Base-by-base conservation (phyloP, 2,888 invertebrate genomes). In the Scaptomyza polygonia region DNA sequence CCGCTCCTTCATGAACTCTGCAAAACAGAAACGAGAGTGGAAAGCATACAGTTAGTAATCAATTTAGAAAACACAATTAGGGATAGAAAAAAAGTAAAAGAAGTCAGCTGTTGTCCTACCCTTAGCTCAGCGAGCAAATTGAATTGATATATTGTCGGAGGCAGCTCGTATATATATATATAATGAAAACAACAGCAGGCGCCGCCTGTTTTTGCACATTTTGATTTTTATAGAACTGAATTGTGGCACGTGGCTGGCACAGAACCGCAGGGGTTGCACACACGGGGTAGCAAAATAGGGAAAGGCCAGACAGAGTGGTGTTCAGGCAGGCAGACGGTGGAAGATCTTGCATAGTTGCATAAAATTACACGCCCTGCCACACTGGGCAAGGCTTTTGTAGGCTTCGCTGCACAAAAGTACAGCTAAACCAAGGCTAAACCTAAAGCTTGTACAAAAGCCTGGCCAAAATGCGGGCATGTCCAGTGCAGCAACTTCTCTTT, bases 1-100 rank as follows among this genome's bases (percentile, higher is more conserved):
- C 71, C 92, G 91, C 79, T 92, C 91, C 79, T 92, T 92, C 91
- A 92, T 91, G 77, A 91, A 92, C 77, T 92, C 92, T 92, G 86
- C 32, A 91, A 89, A 61, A 55, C n/a, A n/a, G n/a, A n/a, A n/a
- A n/a, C n/a, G 42, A 56, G 29, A 52, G 8, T 9, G 53, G 11
- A 32, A 39, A 7, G 30, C 29, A 59, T 9, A 34, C 12, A 45
- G 30, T 74, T 56, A 67, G 75, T 56, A 55, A 73, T 57, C 49
- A 48, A 32, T 21, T 48, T 18, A 12, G 32, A 5, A 59, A 25
- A 5, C 5, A 25, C 25, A 25, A 25, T 5, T 42, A 61, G 21
- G 58, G 53, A 59, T 59, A 48, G 70, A 14, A 14, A 14, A 39
- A 7, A 7, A 39, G n/a, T n/a, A n/a, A n/a, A n/a, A n/a, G n/a